Evolutionary conservation across 2,888 invertebrate species (phyloP).

Genomic region (Sinelater perroti): DNA sequence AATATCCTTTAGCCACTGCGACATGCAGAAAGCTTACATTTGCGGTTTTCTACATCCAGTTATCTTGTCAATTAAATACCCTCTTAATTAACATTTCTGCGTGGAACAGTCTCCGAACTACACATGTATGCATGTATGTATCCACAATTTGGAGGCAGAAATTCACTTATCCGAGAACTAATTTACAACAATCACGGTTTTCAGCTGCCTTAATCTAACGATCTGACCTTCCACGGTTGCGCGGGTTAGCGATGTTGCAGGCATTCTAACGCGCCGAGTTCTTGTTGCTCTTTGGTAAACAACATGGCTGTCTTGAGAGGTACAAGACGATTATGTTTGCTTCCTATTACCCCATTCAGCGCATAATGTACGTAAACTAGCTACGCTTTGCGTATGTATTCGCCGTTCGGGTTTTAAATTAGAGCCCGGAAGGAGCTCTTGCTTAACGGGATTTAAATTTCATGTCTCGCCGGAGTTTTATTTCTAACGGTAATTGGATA

Average conservation of each 20-base stretch:
- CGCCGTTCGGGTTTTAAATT: background rate
- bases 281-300: constrained; percentile 6
- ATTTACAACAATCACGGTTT: constrained; percentile 11
- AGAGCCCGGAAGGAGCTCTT: background rate
- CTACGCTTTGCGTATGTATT: too few relatives aligned
- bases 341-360: too few relatives aligned
- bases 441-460: background rate
- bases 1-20: too few relatives aligned
- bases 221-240: constrained; percentile 10
- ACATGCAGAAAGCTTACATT: too few relatives aligned
- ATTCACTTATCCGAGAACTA: constrained; percentile 9
- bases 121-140: too few relatives aligned
- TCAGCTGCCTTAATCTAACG: constrained; percentile 14
- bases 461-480: background rate
- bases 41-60: constrained; percentile 14
- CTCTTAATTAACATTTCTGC: constrained; percentile 7
- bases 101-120: too few relatives aligned
- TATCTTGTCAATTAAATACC: constrained; percentile 17
- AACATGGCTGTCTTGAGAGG: constrained; percentile 1
- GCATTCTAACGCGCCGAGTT: constrained; percentile 6
- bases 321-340: background rate
- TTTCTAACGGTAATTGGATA: background rate
- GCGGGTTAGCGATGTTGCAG: constrained; percentile 9
- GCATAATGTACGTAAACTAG: too few relatives aligned
- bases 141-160: constrained; percentile 7